Conservation (phyloP, 2,797 vertebrate species). For the Diplodus sargus region DNA sequence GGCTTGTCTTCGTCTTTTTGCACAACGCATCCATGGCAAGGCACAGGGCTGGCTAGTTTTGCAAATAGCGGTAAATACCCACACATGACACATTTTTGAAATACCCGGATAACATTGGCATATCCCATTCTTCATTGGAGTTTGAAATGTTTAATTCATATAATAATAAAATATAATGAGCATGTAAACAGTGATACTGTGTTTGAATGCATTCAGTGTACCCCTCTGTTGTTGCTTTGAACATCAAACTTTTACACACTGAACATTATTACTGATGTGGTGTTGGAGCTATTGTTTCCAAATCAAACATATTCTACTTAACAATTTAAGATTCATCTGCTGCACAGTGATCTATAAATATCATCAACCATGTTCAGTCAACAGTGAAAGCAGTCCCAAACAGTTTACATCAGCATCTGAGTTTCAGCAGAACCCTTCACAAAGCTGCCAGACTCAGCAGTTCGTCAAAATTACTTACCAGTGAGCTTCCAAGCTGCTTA, state of each 20-base stretch:
- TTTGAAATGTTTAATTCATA: too few species aligned
- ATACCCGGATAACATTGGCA: too few species aligned
- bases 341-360: neutral
- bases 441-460: conserved; percentile 4
- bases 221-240: neutral
- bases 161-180: too few species aligned
- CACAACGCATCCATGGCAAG: too few species aligned
- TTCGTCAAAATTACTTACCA: neutral
- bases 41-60: too few species aligned
- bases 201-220: neutral
- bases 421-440: neutral
- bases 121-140: too few species aligned
- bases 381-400: neutral
- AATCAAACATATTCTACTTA: neutral
- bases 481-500: conserved; percentile 1
- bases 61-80: too few species aligned
- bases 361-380: neutral
- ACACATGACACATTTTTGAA: too few species aligned
- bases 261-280: too few species aligned
- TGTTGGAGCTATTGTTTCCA: neutral
- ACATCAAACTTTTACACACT: neutral
- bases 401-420: neutral
- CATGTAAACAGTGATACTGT: neutral
- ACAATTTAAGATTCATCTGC: neutral
- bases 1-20: too few species aligned